Evolutionary conservation across 2,888 invertebrate species (phyloP), one percentile per base, ranked within the genome.

Genomic region (Lasioglossum malachurum): DNA sequence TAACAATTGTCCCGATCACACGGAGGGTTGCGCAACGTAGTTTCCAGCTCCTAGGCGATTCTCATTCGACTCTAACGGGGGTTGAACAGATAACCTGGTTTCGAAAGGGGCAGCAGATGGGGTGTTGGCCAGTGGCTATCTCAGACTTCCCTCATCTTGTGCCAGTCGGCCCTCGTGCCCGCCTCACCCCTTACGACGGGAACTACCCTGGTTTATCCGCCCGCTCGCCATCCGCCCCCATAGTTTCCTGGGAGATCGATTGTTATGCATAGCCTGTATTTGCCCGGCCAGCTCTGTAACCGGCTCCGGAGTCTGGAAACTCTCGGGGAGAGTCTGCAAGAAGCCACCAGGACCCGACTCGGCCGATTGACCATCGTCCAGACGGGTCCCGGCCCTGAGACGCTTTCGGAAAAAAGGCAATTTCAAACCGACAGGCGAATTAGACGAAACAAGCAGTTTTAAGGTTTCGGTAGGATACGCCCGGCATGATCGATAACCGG

Each of bases 191-290:
- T 89, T 87, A 88, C 90, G 86, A 83, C 84, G 86, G 83, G 82
- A 86, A 87, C 91, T 88, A 83, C 90, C 90, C 92, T 91, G 92
- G 94, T 92, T 93, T 93, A 93, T 93, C 93, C 94, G 91, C 93
- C 92, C 93, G 92, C 93, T 95, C 94, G 93, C 95, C 95, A 94
- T 93, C 94, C 94, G 92, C 94, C 94, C 94, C 93, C 94, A 93
- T 93, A 94, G 95, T 94, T 95, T 94, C 95, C 94, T 93, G 93
- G 93, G 94, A 95, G 95, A 95, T 95, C 95, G 95, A 95, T 95
- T 95, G 95, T 95, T 95, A 95, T 95, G 95, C 95, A 95, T 95
- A 95, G 95, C 95, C 94, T 95, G 95, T 95, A 95, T 95, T 95
- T 95, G 94, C 95, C 93, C 94, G 93, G 94, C 94, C 92, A 91